These are phyloP conservation scores for Didymodactylos carnosus DNA, from an alignment of 2,888 invertebrate species.

Conservation along the genomic window DNA sequence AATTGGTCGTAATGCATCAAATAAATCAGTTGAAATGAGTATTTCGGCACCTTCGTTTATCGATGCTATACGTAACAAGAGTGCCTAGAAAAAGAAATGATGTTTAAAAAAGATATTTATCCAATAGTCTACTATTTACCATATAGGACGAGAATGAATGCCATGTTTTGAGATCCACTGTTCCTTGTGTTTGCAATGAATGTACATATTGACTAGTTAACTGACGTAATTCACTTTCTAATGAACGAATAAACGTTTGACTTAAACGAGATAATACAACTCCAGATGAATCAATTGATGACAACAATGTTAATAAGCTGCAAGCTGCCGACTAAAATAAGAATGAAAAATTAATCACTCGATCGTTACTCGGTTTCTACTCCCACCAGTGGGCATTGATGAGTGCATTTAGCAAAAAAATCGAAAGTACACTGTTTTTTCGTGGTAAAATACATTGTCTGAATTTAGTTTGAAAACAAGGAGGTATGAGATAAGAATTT, in stretches of 20 bases:
- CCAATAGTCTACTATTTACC: not conserved
- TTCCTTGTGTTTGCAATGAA: not conserved
- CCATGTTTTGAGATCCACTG: not conserved
- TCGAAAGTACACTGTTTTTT: too few species aligned
- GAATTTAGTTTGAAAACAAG: too few species aligned
- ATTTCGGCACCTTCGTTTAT: not conserved
- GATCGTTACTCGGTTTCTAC: too few species aligned
- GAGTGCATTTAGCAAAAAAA: too few species aligned
- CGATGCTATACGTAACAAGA: not conserved
- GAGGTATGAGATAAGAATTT: too few species aligned
- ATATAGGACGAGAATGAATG: not conserved
- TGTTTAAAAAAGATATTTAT: not conserved
- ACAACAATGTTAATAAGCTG: not conserved
- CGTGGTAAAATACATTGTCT: too few species aligned
- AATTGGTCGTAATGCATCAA: not conserved
- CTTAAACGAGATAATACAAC: not conserved
- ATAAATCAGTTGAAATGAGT: not conserved
- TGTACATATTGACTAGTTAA: not conserved
- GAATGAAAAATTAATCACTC: not conserved
- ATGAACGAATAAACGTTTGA: not conserved
- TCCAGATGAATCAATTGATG: not conserved
- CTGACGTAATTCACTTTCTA: not conserved
- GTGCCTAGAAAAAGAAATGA: not conserved
- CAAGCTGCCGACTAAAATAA: not conserved
- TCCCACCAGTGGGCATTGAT: not conserved